Evolutionary conservation across 2,888 invertebrate species (phyloP).

Genomic region (Tetropium fuscum): DNA sequence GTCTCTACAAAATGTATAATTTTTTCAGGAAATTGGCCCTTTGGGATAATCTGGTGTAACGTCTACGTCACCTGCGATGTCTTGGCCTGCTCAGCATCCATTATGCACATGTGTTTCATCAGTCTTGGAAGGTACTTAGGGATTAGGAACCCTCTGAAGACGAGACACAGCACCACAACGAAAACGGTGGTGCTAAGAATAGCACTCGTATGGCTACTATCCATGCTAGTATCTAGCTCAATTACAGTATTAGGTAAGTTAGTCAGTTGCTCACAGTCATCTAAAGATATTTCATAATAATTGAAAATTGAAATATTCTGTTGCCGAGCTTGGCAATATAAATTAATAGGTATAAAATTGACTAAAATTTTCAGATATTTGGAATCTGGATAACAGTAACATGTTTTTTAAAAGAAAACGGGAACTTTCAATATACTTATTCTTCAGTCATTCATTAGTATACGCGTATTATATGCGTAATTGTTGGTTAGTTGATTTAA

Average conservation of each 20-base stretch:
- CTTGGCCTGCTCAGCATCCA: conserved; percentile 93
- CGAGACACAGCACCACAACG: conserved; percentile 86
- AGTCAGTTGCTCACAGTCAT: neutral
- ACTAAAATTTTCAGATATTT: too few species aligned
- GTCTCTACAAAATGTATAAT: too few species aligned
- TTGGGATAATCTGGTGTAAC: conserved; percentile 93
- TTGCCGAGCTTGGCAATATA: too few species aligned
- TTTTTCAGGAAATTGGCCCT: conserved; percentile 92
- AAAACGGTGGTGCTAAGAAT: conserved; percentile 89
- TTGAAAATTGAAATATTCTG: too few species aligned
- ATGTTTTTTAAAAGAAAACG: too few species aligned
- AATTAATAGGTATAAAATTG: too few species aligned
- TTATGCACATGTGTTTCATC: conserved; percentile 96
- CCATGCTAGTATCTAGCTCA: conserved; percentile 89
- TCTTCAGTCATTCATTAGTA: too few species aligned
- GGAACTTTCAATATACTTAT: too few species aligned
- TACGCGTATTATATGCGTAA: too few species aligned
- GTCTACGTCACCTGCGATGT: conserved; percentile 97
- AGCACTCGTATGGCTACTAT: conserved; percentile 90
- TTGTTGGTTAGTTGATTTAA: too few species aligned
- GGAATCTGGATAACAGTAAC: too few species aligned
- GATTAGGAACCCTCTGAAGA: conserved; percentile 89
- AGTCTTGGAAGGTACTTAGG: conserved; percentile 90
- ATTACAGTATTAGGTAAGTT: conserved; percentile 84
- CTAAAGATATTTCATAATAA: too few species aligned